A percentile compares a stretch with the other conserved stretches of the same genome.
Conservation (phyloP, 2,797 vertebrate genomes). For the Gila robusta region DNA sequence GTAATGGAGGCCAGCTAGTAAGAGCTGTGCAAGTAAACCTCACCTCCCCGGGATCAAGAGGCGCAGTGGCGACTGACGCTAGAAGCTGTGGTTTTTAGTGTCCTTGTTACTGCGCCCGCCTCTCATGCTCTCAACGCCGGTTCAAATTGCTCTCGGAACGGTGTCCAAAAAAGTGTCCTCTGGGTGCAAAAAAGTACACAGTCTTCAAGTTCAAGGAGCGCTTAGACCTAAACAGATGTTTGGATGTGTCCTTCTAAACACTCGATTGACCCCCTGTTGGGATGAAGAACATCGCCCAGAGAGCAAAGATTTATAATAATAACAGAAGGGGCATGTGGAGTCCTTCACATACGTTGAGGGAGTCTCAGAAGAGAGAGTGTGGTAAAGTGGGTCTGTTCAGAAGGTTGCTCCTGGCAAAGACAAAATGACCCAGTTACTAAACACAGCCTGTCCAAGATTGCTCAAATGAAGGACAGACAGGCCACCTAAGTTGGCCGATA, state of each 20-base stretch:
- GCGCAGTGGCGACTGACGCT: too few species aligned
- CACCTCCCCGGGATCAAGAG: too few species aligned
- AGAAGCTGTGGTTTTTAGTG: too few species aligned
- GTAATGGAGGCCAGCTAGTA: too few species aligned
- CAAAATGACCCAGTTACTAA: slow-evolving; percentile 74
- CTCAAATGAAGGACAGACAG: slow-evolving; percentile 61
- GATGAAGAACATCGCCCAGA: slow-evolving; percentile 14
- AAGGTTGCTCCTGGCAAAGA: slow-evolving; percentile 71
- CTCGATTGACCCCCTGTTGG: not conserved
- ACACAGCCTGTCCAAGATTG: slow-evolving; percentile 64
- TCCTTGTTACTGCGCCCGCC: too few species aligned
- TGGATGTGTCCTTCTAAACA: slow-evolving; percentile 17
- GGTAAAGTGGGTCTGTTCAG: slow-evolving; percentile 57
- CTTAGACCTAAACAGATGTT: not conserved
- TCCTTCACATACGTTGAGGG: slow-evolving; percentile 32
- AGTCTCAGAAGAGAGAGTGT: slow-evolving; percentile 35
- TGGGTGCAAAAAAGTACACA: not conserved
- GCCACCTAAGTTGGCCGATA: slow-evolving; percentile 63
- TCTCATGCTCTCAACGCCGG: too few species aligned
- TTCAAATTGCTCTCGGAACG: too few species aligned
- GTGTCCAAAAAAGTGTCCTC: not conserved
- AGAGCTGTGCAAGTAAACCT: too few species aligned
- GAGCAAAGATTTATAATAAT: slow-evolving; percentile 20
- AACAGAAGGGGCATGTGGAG: slow-evolving; percentile 12
- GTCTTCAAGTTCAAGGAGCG: not conserved